Percentiles rank a stretch among this genome's conserved stretches.
Conservation (phyloP, 1,140 invertebrate genomes). For the Centruroides vittatus region DNA sequence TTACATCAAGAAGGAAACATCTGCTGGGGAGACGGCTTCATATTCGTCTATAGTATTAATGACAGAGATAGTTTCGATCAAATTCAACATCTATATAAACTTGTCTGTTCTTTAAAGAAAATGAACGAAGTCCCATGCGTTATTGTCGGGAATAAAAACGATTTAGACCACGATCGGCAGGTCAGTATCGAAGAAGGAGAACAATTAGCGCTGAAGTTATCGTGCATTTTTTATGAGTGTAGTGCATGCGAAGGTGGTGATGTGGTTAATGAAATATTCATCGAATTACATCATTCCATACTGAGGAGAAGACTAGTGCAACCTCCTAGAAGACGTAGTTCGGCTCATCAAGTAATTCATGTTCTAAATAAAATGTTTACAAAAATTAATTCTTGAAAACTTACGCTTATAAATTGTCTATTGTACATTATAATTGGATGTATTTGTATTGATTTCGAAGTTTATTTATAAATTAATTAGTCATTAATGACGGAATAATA, state of each 20-base stretch:
- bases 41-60: conserved; percentile 82
- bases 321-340: not conserved
- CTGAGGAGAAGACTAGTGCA: not conserved
- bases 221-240: not conserved
- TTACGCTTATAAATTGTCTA: too few species aligned
- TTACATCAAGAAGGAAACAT: conserved; percentile 56
- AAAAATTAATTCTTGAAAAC: not conserved
- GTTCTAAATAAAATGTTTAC: not conserved
- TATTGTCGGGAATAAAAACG: conserved; percentile 79
- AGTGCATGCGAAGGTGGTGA: not conserved
- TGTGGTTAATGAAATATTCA: not conserved
- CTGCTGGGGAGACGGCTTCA: conserved; percentile 75
- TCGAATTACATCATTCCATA: not conserved
- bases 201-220: not conserved
- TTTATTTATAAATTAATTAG: too few species aligned
- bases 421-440: too few species aligned
- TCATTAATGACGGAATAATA: too few species aligned
- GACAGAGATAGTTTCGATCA: conserved; percentile 74
- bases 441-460: too few species aligned
- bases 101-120: conserved; percentile 27
- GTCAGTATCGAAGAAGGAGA: conserved; percentile 64
- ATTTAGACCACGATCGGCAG: conserved; percentile 80
- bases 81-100: conserved; percentile 54
- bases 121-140: conserved; percentile 25
- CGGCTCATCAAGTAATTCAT: not conserved